phyloP scores from a whole-genome alignment of 2,888 invertebrate species.

The Trilocha varians region DNA sequence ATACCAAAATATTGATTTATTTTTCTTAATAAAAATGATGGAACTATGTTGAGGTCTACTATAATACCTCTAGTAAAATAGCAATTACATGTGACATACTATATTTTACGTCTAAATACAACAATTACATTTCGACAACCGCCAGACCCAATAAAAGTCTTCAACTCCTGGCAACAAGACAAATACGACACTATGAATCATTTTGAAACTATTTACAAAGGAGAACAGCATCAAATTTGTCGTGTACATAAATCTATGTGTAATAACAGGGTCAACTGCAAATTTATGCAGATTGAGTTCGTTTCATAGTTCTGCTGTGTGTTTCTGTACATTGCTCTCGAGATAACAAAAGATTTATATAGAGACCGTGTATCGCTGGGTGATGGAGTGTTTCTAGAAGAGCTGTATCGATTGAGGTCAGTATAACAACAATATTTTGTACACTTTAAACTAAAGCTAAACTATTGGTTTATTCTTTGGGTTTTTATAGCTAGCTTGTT shows the following conservation, averaged over 20 bases:
- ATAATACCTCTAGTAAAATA: too few relatives aligned
- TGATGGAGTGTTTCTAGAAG: conserved; percentile 22
- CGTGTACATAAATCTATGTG: conserved; percentile 30
- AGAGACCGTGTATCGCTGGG: conserved; percentile 38
- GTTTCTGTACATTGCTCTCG: conserved; percentile 36
- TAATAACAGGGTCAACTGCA: conserved; percentile 57
- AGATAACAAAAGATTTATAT: conserved; percentile 50
- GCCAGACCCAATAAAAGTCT: neutral
- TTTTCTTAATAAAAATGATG: too few relatives aligned
- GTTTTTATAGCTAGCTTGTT: too few relatives aligned
- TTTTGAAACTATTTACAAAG: conserved; percentile 24
- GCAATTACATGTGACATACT: too few relatives aligned
- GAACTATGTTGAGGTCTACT: too few relatives aligned
- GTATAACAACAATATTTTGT: too few relatives aligned
- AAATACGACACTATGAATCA: conserved; percentile 12
- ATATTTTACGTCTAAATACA: too few relatives aligned
- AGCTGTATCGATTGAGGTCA: too few relatives aligned
- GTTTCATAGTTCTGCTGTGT: conserved; percentile 44
- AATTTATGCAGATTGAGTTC: conserved; percentile 60
- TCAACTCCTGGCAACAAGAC: neutral
- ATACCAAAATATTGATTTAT: too few relatives aligned
- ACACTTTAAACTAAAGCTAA: too few relatives aligned
- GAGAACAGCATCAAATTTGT: conserved; percentile 32
- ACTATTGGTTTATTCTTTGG: too few relatives aligned
- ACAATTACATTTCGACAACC: neutral